A percentile compares a stretch with the other conserved stretches of the same genome.
Evolutionary conservation across 2,797 vertebrate genomes (phyloP).

Genomic region (Spheniscus humboldti): DNA sequence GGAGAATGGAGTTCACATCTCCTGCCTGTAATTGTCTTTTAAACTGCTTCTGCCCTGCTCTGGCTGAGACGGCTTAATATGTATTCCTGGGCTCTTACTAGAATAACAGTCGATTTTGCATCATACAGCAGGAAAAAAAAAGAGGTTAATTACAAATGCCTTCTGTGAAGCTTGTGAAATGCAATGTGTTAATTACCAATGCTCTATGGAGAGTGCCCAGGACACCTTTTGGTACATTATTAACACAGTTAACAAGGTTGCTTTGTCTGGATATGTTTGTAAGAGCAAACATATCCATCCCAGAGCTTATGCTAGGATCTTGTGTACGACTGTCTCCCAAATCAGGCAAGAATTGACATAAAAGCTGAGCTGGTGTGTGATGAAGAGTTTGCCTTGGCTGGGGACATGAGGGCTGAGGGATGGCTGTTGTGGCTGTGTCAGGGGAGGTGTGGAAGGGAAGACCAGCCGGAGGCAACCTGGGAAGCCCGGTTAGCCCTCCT

Average conservation of each 20-base stretch:
- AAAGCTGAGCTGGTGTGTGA: neutral
- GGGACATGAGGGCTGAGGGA: neutral
- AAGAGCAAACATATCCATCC: neutral
- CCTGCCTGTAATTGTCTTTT: neutral
- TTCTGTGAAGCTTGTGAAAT: neutral
- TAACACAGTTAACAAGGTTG: neutral
- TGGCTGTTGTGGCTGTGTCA: neutral
- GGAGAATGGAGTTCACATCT: neutral
- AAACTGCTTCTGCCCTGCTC: constrained; percentile 2
- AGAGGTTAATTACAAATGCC: neutral
- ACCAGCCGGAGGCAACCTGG: too few species aligned
- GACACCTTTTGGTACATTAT: neutral
- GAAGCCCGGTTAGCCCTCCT: neutral
- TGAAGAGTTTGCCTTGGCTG: neutral
- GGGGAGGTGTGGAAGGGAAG: neutral
- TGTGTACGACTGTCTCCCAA: neutral
- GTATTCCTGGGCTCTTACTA: neutral
- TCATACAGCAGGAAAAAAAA: neutral
- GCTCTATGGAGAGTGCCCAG: neutral
- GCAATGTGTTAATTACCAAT: neutral
- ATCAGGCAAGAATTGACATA: neutral
- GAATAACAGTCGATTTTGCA: neutral
- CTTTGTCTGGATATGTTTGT: neutral
- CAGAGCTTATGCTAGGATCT: neutral
- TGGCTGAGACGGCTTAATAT: neutral